Evolutionary conservation across 2,888 invertebrate species (phyloP).

Genomic region (Adelphocoris suturalis): DNA sequence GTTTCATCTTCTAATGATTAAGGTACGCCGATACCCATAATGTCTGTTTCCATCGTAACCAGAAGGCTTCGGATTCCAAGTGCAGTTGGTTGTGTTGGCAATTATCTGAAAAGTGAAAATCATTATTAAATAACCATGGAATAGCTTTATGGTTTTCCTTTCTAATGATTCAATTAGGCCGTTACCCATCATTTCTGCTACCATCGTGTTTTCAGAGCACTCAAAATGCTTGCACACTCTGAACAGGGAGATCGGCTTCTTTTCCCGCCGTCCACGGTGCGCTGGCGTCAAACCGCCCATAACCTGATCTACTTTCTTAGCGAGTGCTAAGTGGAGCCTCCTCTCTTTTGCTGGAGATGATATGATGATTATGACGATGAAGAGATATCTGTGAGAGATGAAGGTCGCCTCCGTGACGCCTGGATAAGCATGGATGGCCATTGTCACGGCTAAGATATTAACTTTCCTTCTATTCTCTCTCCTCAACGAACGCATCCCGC

Average conservation of each 20-base stretch:
- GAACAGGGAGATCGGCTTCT: neutral
- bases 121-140: too few species aligned
- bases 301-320: constrained; percentile 26
- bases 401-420: constrained; percentile 46
- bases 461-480: neutral
- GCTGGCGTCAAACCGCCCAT: constrained; percentile 7
- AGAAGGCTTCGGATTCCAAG: too few species aligned
- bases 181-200: too few species aligned
- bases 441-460: constrained; percentile 47
- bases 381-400: constrained; percentile 57
- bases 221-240: neutral
- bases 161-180: too few species aligned
- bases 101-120: too few species aligned
- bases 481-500: constrained; percentile 1
- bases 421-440: constrained; percentile 61
- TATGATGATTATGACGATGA: constrained; percentile 51
- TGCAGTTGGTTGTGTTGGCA: too few species aligned
- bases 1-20: too few species aligned
- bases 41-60: too few species aligned
- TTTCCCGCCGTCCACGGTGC: neutral
- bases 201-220: neutral
- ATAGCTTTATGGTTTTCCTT: too few species aligned
- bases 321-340: constrained; percentile 15
- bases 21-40: too few species aligned
- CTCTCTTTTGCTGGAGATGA: constrained; percentile 27